Conservation (phyloP, 2,797 vertebrate genomes). For the Pelochelys cantorii region DNA sequence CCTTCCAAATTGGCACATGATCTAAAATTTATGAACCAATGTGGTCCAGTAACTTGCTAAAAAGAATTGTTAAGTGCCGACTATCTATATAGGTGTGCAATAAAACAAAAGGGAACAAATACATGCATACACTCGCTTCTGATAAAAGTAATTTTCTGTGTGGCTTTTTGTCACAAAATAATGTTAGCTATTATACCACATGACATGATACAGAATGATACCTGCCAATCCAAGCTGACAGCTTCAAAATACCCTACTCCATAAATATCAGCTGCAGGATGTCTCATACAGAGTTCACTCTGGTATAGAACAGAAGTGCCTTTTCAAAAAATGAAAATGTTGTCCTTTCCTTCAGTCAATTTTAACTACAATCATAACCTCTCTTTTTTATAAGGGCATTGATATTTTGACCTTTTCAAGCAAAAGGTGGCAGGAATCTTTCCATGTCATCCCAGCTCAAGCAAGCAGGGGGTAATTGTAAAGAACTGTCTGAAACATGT, state of each 20-base stretch:
- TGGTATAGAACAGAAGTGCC: not conserved
- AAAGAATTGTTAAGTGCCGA: not conserved
- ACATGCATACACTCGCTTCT: not conserved
- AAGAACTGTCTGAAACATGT: conserved; percentile 8
- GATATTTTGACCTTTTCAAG: conserved; percentile 10
- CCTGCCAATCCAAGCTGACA: conserved; percentile 34
- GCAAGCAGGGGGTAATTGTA: conserved; percentile 43
- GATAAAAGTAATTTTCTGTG: not conserved
- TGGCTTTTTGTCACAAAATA: not conserved
- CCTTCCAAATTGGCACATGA: not conserved
- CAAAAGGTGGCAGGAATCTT: conserved; percentile 37
- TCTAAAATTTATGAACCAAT: not conserved
- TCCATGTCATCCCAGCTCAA: not conserved
- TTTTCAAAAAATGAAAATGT: not conserved
- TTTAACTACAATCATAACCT: conserved; percentile 34
- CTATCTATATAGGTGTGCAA: not conserved
- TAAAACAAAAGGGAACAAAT: not conserved
- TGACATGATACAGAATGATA: not conserved
- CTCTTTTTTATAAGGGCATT: conserved; percentile 20
- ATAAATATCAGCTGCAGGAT: not conserved
- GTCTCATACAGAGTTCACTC: not conserved
- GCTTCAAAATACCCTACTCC: conserved; percentile 32
- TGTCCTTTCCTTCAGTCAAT: conserved; percentile 15
- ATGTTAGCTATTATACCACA: conserved; percentile 7
- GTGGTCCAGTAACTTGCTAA: not conserved